Percentiles rank a stretch among this genome's conserved stretches.
Evolutionary conservation across 2,797 vertebrate species (phyloP).

Genomic region (Chromis chromis): DNA sequence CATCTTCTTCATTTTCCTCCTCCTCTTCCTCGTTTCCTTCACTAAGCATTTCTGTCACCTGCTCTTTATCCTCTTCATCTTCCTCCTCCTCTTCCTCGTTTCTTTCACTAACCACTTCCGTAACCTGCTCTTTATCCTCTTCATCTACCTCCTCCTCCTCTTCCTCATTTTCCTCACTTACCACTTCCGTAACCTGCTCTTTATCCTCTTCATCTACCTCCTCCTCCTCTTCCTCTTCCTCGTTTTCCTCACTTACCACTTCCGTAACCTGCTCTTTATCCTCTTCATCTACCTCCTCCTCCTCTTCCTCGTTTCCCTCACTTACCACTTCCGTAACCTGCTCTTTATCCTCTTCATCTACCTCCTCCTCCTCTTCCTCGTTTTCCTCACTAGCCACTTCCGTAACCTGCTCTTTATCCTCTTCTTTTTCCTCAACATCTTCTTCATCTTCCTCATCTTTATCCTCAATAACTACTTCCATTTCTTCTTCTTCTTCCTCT

Average conservation of each 20-base stretch:
- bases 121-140: too few relatives aligned
- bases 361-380: background rate
- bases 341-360: background rate
- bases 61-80: background rate
- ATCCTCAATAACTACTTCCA: background rate
- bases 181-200: background rate
- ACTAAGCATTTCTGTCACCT: background rate
- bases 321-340: background rate
- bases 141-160: background rate
- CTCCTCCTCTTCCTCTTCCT: background rate
- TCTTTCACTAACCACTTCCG: background rate
- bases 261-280: background rate
- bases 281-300: conserved; percentile 7
- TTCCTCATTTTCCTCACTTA: background rate
- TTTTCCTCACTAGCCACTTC: background rate
- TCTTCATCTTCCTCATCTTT: background rate
- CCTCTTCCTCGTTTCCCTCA: background rate
- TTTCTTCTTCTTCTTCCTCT: background rate
- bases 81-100: background rate
- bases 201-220: background rate
- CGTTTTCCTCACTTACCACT: background rate
- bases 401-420: background rate
- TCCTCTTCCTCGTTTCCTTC: conserved; percentile 12
- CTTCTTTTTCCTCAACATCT: background rate
- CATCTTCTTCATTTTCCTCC: background rate